phyloP scores from a whole-genome alignment of 1,140 invertebrate genomes.

The Drosophila eugracilis region DNA sequence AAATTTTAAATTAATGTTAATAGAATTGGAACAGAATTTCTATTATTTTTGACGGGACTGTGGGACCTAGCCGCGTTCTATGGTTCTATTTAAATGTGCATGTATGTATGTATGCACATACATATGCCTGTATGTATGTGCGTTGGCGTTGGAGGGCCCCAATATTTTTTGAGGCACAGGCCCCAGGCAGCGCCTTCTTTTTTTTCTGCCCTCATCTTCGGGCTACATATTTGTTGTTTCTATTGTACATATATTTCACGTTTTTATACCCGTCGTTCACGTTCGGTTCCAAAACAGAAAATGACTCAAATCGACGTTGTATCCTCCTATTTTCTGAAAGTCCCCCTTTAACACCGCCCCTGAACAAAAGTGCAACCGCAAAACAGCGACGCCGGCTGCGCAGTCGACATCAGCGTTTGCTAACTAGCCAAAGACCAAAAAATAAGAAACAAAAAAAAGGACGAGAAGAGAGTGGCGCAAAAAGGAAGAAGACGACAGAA shows the following conservation, averaged over 20 bases:
- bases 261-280: conserved; percentile 80
- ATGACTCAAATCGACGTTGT: conserved; percentile 74
- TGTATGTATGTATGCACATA: conserved; percentile 13
- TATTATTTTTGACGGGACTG: background rate
- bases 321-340: background rate
- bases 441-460: conserved; percentile 23
- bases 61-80: conserved; percentile 4
- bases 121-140: conserved; percentile 16
- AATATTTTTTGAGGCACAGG: conserved; percentile 32
- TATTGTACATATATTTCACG: conserved; percentile 43
- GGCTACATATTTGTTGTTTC: conserved; percentile 11
- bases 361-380: conserved; percentile 33
- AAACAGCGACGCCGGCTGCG: conserved; percentile 14
- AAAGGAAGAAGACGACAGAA: conserved; percentile 56
- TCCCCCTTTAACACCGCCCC: background rate
- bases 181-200: conserved; percentile 47
- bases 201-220: conserved; percentile 22
- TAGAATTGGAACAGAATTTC: background rate
- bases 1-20: background rate
- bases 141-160: conserved; percentile 46
- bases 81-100: conserved; percentile 7
- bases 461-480: conserved; percentile 12
- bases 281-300: conserved; percentile 73
- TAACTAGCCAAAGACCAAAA: conserved; percentile 59
- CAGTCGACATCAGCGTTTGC: conserved; percentile 40